Base-by-base conservation (phyloP, 2,113 vertebrate species). In the Formicarius rufipectus region DNA sequence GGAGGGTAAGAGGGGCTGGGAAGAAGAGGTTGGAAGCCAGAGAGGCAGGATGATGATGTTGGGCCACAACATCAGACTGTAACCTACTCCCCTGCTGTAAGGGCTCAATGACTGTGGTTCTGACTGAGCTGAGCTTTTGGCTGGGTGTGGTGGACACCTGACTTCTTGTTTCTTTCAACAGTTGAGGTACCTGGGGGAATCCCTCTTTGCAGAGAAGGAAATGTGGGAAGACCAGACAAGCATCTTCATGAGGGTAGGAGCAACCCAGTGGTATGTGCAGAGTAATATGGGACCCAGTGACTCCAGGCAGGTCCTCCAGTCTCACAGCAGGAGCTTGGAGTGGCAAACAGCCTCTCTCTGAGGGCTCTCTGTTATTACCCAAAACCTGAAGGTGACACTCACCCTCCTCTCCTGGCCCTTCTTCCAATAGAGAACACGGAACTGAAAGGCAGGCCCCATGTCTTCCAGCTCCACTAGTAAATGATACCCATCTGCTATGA, bases 381-480 rank as follows among this genome's bases (percentile, higher is more conserved):
- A 5, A 67, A 76, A 30, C 7, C 44, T 12, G 0, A 40, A 33
- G 67, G 21, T 35, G 73, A 85, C 39, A 96, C 98, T 98, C 62
- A 98, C 98, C 97, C 69, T 76, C 31, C 66, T 87, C 17, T 95
- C 95, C 22, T 95, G 89, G 58, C 96, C 94, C 63, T 72, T 98
- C 93, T 37, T 97, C 98, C 98, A 98, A 45, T 95, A 98, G 77
- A 86, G 79, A 78, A 98, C 64, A 1, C 12, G 75, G 94, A 97
- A 98, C 71, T 97, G 96, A 88, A 98, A 97, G 25, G 96, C 90
- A 16, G 97, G 94, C 9, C 98, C 98, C 91, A 98, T 85, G 84
- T 98, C 97, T 93, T 98, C 96, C 89, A 98, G 95, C 21, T 98
- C 84, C 80, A 98, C 87, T 45, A 98, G 82, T 45, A 98, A 76